Evolutionary conservation across 2,113 vertebrate genomes (phyloP).

Genomic region (Synodontis membranacea): DNA sequence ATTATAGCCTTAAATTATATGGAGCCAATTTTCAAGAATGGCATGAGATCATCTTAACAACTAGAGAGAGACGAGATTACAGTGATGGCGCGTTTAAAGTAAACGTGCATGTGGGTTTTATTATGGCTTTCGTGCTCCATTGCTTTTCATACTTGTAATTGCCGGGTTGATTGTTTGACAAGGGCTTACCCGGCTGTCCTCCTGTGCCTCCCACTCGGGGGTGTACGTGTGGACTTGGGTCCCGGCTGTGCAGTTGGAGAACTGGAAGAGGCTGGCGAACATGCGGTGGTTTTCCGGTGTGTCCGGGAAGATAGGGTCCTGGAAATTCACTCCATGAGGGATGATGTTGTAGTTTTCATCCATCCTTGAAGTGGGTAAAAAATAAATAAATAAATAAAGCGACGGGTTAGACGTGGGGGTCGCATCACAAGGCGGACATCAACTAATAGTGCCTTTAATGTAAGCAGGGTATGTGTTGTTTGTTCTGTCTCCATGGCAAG

Average conservation of each 20-base stretch:
- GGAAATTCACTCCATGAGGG: slow-evolving; percentile 83
- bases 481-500: neutral
- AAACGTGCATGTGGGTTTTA: slow-evolving; percentile 11
- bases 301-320: slow-evolving; percentile 81
- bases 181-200: slow-evolving; percentile 77
- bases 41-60: neutral
- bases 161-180: neutral
- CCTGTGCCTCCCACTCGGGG: slow-evolving; percentile 78
- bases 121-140: neutral
- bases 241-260: slow-evolving; percentile 77
- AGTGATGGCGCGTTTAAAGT: neutral
- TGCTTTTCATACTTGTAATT: neutral
- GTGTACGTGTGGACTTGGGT: slow-evolving; percentile 75
- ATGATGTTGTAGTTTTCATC: slow-evolving; percentile 82
- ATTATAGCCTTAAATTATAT: neutral
- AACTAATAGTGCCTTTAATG: neutral
- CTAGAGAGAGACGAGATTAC: slow-evolving; percentile 11
- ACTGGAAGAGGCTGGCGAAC: slow-evolving; percentile 83
- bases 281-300: slow-evolving; percentile 76
- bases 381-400: too few species aligned
- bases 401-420: neutral
- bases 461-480: neutral
- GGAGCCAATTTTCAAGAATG: neutral
- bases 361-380: slow-evolving; percentile 69
- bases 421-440: neutral